phyloP scores from a whole-genome alignment of 2,888 invertebrate species.

The Leptogaster cylindrica region DNA sequence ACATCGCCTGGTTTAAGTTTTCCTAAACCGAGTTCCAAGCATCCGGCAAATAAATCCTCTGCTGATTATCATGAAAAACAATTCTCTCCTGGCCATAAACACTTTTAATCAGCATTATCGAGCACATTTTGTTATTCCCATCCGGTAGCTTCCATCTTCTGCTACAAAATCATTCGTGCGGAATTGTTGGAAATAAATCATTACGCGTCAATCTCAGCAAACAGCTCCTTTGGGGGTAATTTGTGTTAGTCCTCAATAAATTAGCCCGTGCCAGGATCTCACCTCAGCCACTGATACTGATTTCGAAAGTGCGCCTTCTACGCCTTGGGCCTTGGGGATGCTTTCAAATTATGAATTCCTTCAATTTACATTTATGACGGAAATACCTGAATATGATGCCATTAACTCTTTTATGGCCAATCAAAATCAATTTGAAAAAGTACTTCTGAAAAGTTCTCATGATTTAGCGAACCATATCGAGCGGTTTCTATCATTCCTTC shows the following conservation, averaged over 20 bases:
- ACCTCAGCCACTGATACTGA: too few species aligned
- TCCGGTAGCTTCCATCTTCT: not conserved
- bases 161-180: too few species aligned
- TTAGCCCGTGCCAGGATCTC: too few species aligned
- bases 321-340: not conserved
- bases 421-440: slow-evolving; percentile 1
- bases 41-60: too few species aligned
- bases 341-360: not conserved
- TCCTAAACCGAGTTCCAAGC: too few species aligned
- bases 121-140: too few species aligned
- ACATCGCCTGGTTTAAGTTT: too few species aligned
- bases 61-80: too few species aligned
- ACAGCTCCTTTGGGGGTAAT: slow-evolving; percentile 22
- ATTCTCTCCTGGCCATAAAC: not conserved
- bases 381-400: not conserved
- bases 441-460: too few species aligned
- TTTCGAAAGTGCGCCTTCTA: too few species aligned
- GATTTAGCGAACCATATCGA: too few species aligned
- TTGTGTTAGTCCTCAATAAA: slow-evolving; percentile 29
- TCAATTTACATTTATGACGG: not conserved
- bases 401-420: slow-evolving; percentile 21
- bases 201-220: slow-evolving; percentile 1
- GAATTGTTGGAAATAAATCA: slow-evolving; percentile 5
- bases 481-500: too few species aligned
- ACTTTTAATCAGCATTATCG: slow-evolving; percentile 10